Conservation (phyloP, 1,140 invertebrate genomes). For the Ostrea denselamellosa region DNA sequence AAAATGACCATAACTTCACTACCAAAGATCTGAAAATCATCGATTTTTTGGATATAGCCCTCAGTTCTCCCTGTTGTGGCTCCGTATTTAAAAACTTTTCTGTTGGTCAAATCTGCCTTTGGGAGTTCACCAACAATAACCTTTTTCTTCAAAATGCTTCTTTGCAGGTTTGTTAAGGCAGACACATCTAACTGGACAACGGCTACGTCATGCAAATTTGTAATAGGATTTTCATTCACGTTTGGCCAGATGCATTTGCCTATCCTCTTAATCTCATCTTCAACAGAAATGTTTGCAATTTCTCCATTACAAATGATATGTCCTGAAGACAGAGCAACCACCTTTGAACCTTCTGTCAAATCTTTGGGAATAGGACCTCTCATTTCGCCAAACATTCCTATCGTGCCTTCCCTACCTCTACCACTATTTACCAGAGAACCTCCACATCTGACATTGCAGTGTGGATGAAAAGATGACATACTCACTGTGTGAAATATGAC, state of each 20-base stretch:
- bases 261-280: not conserved
- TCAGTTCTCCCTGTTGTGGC: not conserved
- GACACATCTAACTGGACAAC: not conserved
- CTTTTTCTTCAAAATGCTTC: not conserved
- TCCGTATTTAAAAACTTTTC: conserved; percentile 8
- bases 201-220: not conserved
- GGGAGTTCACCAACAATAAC: not conserved
- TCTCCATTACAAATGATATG: not conserved
- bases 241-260: conserved; percentile 3
- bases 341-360: not conserved
- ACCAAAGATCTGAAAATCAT: conserved; percentile 2
- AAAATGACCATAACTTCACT: not conserved
- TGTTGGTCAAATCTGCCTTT: not conserved
- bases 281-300: not conserved
- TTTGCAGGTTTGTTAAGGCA: not conserved
- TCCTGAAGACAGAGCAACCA: not conserved
- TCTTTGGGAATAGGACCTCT: not conserved
- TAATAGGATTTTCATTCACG: not conserved
- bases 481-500: not conserved
- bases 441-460: not conserved
- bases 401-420: not conserved
- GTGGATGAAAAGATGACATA: not conserved
- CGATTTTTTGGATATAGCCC: not conserved
- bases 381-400: not conserved
- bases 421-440: not conserved